phyloP scores from a whole-genome alignment of 2,797 vertebrate genomes.

The Ispidina picta region DNA sequence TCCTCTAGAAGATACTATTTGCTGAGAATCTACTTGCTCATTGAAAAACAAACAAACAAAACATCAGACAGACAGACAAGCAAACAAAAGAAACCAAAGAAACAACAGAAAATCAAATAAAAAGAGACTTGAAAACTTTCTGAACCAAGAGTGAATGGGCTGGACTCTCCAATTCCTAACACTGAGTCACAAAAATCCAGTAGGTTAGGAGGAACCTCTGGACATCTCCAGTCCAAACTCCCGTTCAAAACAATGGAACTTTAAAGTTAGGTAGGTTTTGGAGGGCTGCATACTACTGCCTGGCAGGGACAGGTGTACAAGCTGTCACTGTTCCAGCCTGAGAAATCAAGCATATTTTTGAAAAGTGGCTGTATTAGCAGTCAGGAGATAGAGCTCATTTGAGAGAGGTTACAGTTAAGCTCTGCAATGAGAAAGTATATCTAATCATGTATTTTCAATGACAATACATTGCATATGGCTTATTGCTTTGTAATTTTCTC shows the following conservation, averaged over 20 bases:
- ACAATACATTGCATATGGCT: not conserved
- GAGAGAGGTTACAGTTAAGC: not conserved
- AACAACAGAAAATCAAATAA: not conserved
- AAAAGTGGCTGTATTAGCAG: not conserved
- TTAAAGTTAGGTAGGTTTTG: not conserved
- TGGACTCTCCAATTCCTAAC: not conserved
- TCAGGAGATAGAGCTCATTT: not conserved
- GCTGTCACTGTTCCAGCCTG: not conserved
- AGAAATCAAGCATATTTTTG: not conserved
- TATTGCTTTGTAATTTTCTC: conserved; percentile 2
- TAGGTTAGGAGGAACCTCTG: not conserved
- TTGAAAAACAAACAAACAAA: not conserved
- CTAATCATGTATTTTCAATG: not conserved
- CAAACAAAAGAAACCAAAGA: not conserved
- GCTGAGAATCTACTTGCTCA: not conserved
- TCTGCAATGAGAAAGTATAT: not conserved
- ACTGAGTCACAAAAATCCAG: not conserved
- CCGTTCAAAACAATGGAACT: not conserved
- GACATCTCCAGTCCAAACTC: not conserved
- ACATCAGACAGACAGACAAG: rapidly evolving
- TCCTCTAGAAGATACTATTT: not conserved
- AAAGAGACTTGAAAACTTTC: not conserved
- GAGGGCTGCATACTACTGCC: not conserved
- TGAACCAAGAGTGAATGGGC: not conserved
- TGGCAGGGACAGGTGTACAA: not conserved